phyloP scores from a whole-genome alignment of 2,888 invertebrate species.

The Stenotaenia linearis region DNA sequence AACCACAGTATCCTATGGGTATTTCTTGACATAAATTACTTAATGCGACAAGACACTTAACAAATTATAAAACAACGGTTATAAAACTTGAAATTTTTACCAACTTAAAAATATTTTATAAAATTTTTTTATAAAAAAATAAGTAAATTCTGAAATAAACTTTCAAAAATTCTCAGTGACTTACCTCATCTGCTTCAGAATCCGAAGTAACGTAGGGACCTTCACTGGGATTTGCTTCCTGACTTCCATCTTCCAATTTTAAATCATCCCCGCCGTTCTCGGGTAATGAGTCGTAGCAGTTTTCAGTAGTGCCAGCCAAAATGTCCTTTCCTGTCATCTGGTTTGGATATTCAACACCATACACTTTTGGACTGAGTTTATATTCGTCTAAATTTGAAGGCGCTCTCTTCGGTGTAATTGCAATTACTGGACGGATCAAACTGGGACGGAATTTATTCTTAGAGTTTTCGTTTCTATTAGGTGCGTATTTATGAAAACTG shows the following conservation, averaged over 20 bases:
- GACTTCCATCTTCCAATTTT: constrained; percentile 37
- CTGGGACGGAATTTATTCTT: neutral
- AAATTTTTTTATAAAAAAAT: no score
- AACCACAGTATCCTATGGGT: neutral
- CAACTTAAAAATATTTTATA: no score
- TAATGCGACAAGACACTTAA: neutral
- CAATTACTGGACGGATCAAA: neutral
- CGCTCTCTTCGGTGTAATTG: constrained; percentile 8
- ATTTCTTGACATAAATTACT: neutral
- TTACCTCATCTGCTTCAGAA: constrained; percentile 36
- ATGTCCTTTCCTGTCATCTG: neutral
- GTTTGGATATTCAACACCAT: constrained; percentile 49
- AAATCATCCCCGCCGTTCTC: constrained; percentile 30
- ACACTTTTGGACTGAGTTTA: constrained; percentile 63
- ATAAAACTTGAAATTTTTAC: neutral
- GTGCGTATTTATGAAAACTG: constrained; percentile 45
- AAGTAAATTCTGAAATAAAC: no score
- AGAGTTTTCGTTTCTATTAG: constrained; percentile 37
- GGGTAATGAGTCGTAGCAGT: neutral
- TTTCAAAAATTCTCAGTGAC: no score
- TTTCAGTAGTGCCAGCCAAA: neutral
- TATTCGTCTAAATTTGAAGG: constrained; percentile 42
- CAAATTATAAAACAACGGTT: no score
- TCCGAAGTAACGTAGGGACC: constrained; percentile 36
- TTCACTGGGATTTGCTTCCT: constrained; percentile 38